phyloP scores from a whole-genome alignment of 2,888 invertebrate species.

The Prionchulus punctatus region DNA sequence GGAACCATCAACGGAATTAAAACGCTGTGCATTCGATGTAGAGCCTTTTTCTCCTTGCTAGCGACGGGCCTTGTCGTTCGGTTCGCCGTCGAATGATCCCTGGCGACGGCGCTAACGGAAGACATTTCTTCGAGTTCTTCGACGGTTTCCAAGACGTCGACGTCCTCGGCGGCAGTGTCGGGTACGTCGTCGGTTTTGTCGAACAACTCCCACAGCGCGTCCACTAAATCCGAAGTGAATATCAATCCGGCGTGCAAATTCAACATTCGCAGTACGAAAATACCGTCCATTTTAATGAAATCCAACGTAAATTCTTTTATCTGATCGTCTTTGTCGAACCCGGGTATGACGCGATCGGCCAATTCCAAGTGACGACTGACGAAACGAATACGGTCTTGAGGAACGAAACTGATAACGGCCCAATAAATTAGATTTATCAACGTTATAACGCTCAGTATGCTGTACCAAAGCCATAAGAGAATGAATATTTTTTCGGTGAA shows the following conservation, averaged over 20 bases:
- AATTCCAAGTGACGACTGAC: conserved; percentile 25
- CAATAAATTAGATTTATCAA: conserved; percentile 15
- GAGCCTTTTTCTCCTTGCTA: not conserved
- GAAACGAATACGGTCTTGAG: conserved; percentile 16
- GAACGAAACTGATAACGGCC: not conserved
- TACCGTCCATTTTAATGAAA: conserved; percentile 28
- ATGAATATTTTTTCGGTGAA: conserved; percentile 32
- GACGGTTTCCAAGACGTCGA: not conserved
- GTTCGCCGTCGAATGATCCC: too few species aligned
- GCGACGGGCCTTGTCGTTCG: not conserved
- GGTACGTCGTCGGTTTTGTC: not conserved
- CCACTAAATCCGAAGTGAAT: conserved; percentile 11
- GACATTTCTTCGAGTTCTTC: not conserved
- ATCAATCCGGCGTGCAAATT: conserved; percentile 25
- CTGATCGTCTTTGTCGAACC: not conserved
- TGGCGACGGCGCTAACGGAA: not conserved
- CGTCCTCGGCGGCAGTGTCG: not conserved
- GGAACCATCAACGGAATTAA: not conserved
- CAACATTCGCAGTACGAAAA: conserved; percentile 28
- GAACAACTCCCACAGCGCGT: conserved; percentile 1
- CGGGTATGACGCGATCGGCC: conserved; percentile 19
- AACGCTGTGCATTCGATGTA: not conserved
- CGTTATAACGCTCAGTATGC: conserved; percentile 18
- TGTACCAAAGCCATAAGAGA: conserved; percentile 30
- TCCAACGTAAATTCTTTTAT: conserved; percentile 22